Conservation (phyloP, 2,113 vertebrate genomes). For the Gallinago media region DNA sequence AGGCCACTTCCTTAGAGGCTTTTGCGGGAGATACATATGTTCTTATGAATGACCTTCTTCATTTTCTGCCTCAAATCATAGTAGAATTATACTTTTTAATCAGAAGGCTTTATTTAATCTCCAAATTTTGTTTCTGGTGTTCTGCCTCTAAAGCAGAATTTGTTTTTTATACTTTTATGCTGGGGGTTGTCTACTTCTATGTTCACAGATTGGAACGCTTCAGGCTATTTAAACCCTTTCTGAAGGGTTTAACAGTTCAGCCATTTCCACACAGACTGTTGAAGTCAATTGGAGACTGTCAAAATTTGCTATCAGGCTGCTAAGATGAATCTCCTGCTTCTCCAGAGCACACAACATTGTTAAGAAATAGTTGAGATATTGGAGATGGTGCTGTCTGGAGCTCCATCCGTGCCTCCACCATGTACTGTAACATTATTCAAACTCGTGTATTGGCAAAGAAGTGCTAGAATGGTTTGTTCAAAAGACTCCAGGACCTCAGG, state of each 20-base stretch:
- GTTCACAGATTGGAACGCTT: background rate
- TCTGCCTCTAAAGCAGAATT: background rate
- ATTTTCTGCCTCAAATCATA: conserved; percentile 4
- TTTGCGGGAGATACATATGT: background rate
- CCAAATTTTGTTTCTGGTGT: background rate
- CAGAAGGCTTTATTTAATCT: conserved; percentile 29
- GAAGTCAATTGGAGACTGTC: background rate
- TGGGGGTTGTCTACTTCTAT: background rate
- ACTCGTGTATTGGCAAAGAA: background rate
- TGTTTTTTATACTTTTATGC: background rate
- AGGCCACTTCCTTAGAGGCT: background rate
- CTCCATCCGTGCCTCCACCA: background rate
- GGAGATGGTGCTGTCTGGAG: background rate
- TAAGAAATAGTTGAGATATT: background rate
- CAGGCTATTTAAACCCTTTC: conserved; percentile 10
- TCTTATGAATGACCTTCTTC: background rate
- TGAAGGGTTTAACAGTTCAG: conserved; percentile 16
- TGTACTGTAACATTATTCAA: background rate
- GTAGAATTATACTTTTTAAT: conserved; percentile 19
- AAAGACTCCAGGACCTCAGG: background rate
- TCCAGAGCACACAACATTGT: background rate
- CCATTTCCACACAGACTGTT: background rate
- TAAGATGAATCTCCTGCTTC: background rate
- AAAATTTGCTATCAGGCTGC: conserved; percentile 1
- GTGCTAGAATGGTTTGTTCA: background rate